Percentiles rank a stretch among this genome's conserved stretches.
Conservation (phyloP, 2,888 invertebrate genomes). For the Frankliniella intonsa region DNA sequence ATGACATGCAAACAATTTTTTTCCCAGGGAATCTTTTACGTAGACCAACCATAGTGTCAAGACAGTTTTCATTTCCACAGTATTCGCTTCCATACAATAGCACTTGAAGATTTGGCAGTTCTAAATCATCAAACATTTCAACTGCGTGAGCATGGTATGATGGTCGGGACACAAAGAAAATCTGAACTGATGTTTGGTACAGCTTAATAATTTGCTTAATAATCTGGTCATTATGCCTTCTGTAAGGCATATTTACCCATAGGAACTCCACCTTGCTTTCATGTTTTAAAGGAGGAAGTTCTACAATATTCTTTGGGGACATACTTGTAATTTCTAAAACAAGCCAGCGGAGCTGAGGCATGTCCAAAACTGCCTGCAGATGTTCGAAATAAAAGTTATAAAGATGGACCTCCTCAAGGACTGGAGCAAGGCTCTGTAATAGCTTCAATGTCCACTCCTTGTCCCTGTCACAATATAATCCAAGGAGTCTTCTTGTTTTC, state of each 20-base stretch:
- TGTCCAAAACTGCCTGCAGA: no score
- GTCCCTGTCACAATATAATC: no score
- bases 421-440: no score
- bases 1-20: not conserved
- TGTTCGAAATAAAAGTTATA: no score
- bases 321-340: no score
- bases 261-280: not conserved
- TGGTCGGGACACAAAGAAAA: not conserved
- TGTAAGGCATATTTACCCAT: not conserved
- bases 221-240: not conserved
- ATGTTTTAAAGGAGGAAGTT: not conserved
- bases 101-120: not conserved
- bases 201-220: not conserved
- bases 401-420: no score
- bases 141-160: not conserved
- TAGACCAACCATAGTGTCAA: not conserved
- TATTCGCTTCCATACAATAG: not conserved
- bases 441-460: no score
- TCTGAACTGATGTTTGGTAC: not conserved
- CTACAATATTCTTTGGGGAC: not conserved
- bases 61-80: not conserved
- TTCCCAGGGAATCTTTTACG: not conserved
- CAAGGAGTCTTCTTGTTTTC: no score
- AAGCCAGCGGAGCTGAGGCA: no score
- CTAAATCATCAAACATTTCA: not conserved